Conservation (phyloP, 2,797 vertebrate species). For the Cyclopterus lumpus region DNA sequence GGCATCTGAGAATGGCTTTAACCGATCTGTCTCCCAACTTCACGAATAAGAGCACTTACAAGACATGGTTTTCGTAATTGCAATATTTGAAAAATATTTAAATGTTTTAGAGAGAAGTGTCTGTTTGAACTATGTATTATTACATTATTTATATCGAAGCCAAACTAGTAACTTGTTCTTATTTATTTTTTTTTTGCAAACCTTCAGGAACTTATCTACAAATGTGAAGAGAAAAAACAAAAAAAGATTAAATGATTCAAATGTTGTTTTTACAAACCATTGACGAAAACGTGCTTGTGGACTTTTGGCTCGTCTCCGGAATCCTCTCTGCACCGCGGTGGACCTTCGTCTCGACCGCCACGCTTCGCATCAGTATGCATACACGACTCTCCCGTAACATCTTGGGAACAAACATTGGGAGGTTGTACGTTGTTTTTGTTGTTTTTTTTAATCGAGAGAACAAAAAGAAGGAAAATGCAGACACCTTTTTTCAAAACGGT, state of each 20-base stretch:
- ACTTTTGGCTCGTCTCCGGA: conserved; percentile 39
- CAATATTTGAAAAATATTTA: conserved; percentile 77
- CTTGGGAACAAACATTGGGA: conserved; percentile 45
- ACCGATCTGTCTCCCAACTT: conserved; percentile 54
- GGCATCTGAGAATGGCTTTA: conserved; percentile 74
- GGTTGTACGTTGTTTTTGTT: conserved; percentile 18
- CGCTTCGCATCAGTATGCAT: conserved; percentile 37
- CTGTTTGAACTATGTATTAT: conserved; percentile 70
- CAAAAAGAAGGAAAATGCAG: conserved; percentile 23
- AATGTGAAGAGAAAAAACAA: conserved; percentile 58
- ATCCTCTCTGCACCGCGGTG: conserved; percentile 38
- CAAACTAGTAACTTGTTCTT: conserved; percentile 69
- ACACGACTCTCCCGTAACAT: conserved; percentile 24
- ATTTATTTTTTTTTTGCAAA: conserved; percentile 75
- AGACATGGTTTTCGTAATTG: conserved; percentile 72
- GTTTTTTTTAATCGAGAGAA: too few species aligned
- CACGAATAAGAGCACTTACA: conserved; percentile 52
- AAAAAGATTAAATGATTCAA: conserved; percentile 49
- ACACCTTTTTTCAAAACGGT: conserved; percentile 9
- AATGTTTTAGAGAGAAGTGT: conserved; percentile 71
- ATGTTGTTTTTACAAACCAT: conserved; percentile 75
- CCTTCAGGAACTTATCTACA: conserved; percentile 64
- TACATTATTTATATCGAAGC: conserved; percentile 77
- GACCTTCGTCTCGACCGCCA: conserved; percentile 33
- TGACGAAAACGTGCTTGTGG: conserved; percentile 41